phyloP scores from a whole-genome alignment of 2,797 vertebrate species.

The Hyperoplus lanceolatus region DNA sequence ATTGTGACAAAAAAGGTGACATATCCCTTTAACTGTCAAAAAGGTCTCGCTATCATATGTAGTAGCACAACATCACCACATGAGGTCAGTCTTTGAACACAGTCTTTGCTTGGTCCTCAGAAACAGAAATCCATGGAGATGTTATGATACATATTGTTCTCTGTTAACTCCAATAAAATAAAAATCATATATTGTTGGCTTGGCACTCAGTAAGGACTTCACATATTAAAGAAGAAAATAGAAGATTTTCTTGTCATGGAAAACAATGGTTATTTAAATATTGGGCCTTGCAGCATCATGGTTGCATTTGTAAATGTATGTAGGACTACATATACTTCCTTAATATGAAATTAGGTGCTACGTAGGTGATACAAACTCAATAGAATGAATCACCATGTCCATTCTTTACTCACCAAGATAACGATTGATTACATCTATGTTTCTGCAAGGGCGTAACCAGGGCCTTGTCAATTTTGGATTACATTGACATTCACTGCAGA shows the following conservation, averaged over 20 bases:
- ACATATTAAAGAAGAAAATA: neutral
- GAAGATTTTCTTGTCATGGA: neutral
- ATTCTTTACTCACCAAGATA: constrained; percentile 5
- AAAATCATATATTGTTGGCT: too few relatives aligned
- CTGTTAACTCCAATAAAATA: neutral
- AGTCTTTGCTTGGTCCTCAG: neutral
- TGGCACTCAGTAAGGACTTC: neutral
- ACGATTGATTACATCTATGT: neutral
- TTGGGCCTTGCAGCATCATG: neutral
- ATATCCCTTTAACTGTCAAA: neutral
- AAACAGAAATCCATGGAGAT: neutral
- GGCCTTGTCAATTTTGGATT: neutral
- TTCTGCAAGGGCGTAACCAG: neutral
- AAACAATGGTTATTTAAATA: neutral
- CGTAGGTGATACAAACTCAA: neutral
- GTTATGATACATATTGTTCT: neutral
- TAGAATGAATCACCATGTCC: neutral
- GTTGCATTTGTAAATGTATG: neutral
- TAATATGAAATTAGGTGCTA: neutral
- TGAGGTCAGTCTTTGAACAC: constrained; percentile 59
- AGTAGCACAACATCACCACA: constrained; percentile 53
- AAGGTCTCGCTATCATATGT: constrained; percentile 19
- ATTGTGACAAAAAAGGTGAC: neutral
- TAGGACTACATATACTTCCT: neutral
- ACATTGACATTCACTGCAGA: neutral